Evolutionary conservation across 2,888 invertebrate genomes (phyloP), one percentile per base, ranked within the genome.

Genomic region (Lithophane socia): DNA sequence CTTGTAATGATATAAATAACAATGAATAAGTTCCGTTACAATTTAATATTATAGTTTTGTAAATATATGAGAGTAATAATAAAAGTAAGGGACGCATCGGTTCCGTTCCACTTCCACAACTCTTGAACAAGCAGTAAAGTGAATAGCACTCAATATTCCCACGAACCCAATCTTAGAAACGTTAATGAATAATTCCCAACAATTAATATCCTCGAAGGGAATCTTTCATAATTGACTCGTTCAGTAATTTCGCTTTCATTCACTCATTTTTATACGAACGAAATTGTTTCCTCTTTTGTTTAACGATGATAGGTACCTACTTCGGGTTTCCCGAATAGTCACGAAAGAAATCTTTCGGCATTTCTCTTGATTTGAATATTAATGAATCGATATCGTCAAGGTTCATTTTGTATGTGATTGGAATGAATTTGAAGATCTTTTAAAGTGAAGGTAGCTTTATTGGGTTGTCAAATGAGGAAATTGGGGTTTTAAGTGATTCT

Each of bases 301-400:
- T 69, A 42, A 70, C 24, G 61, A 68, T 49, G 70, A 78, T 73
- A 29, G 52, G 52, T 29, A 68, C 58, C 68, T n/a, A 75, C 77
- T 83, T 82, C 68, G 65, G 60, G 63, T 71, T 67, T 63, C 56
- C 64, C 72, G 77, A 86, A 82, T 77, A 84, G 74, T 80, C 66
- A 71, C 58, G 54, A 76, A 82, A 80, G 71, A 83, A 84, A 77
- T 83, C 77, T 76, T 83, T 76, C 21, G 56, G 56, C 75, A 73
- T 67, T 83, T 79, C 69, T 72, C 77, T 66, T 75, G 83, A 85
- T 85, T 87, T 89, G 79, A 89, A 89, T 88, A 87, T 89, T 87
- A 83, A 89, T 89, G 77, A 83, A 71, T 79, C 75, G 82, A 86
- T 84, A 81, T 87, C 81, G 82, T 84, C 80, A 81, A 85, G 77